Evolutionary conservation across 2,888 invertebrate genomes (phyloP).

Genomic region (Nemoura dubitans): DNA sequence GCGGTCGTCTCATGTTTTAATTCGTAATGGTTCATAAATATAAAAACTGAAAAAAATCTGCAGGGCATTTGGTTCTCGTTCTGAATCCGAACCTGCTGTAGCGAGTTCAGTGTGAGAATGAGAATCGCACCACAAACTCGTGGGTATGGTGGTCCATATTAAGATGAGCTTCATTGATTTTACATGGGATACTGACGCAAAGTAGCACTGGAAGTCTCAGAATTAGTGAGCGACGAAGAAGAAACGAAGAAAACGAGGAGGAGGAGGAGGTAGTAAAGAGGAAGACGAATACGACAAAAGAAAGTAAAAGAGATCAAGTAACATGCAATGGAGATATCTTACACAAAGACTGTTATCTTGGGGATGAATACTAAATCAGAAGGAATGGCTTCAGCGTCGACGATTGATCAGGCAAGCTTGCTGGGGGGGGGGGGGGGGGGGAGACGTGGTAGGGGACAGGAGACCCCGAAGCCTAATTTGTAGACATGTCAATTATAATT

Average conservation of each 20-base stretch:
- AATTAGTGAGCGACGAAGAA: slow-evolving; percentile 37
- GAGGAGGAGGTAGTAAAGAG: slow-evolving; percentile 10
- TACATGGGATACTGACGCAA: background rate
- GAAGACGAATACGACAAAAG: slow-evolving; percentile 39
- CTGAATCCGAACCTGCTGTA: background rate
- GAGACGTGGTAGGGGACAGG: background rate
- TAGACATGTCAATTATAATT: slow-evolving; percentile 22
- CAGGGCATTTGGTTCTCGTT: background rate
- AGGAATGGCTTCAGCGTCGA: slow-evolving; percentile 44
- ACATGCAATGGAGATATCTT: slow-evolving; percentile 24
- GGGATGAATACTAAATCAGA: slow-evolving; percentile 46
- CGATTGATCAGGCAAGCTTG: slow-evolving; percentile 36
- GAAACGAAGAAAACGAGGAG: slow-evolving; percentile 32
- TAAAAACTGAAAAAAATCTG: background rate
- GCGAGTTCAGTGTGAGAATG: background rate
- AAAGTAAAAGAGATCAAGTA: slow-evolving; percentile 25
- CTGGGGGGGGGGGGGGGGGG: background rate
- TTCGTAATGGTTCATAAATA: background rate
- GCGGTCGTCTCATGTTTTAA: too few relatives aligned
- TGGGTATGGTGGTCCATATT: slow-evolving; percentile 32
- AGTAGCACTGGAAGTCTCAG: slow-evolving; percentile 19
- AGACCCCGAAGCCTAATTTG: background rate
- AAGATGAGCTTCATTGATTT: slow-evolving; percentile 42
- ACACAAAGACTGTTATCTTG: slow-evolving; percentile 35
- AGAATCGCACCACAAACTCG: background rate